phyloP scores from a whole-genome alignment of 2,113 vertebrate species.

The Pseudolaguvia tuberculata region DNA sequence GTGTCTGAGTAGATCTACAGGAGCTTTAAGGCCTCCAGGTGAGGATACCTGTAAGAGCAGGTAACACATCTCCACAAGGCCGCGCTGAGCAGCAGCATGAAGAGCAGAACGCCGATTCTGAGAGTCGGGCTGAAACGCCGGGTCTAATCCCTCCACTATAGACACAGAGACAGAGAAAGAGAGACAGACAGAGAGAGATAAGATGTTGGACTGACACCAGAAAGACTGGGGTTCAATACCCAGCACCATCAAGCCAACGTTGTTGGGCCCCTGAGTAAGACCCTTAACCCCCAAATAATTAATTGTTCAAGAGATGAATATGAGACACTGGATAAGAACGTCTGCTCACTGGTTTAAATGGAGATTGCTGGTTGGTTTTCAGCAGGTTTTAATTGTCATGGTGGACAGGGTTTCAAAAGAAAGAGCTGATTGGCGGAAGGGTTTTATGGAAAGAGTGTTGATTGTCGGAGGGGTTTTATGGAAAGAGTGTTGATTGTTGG shows the following conservation, averaged over 20 bases:
- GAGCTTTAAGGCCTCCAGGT: not conserved
- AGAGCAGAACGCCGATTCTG: slow-evolving; percentile 83
- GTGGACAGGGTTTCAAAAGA: not conserved
- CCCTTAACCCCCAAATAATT: too few species aligned
- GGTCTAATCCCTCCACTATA: slow-evolving; percentile 85
- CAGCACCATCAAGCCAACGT: too few species aligned
- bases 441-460: not conserved
- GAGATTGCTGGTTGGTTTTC: too few species aligned
- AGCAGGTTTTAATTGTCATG: too few species aligned
- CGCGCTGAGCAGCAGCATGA: slow-evolving; percentile 83
- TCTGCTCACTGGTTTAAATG: too few species aligned
- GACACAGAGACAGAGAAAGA: slow-evolving; percentile 15
- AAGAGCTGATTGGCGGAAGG: not conserved
- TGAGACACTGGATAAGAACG: too few species aligned
- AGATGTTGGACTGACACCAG: too few species aligned
- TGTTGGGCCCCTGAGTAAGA: too few species aligned
- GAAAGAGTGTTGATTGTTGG: not conserved
- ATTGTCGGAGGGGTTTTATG: not conserved
- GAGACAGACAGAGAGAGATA: slow-evolving; percentile 6
- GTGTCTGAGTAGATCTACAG: not conserved
- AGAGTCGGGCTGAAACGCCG: slow-evolving; percentile 81
- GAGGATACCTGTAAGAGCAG: slow-evolving; percentile 81
- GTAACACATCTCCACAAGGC: slow-evolving; percentile 82
- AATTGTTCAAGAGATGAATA: too few species aligned
- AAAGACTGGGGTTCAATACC: too few species aligned